Evolutionary conservation across 1,140 invertebrate species (phyloP).

Genomic region (Zaprionus tsacasi): DNA sequence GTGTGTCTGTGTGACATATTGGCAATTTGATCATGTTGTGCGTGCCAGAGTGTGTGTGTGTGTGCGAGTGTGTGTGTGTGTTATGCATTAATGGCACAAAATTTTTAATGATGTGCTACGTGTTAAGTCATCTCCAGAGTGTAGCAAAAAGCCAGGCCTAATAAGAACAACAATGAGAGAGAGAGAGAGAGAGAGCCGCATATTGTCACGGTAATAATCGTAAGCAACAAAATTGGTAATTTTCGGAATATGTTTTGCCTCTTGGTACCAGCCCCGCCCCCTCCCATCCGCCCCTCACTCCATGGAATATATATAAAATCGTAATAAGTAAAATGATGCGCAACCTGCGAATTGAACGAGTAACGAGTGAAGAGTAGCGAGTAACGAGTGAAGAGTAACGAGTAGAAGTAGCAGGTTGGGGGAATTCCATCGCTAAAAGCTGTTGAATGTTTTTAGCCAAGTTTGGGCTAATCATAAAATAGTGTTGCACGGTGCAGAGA

Average conservation of each 20-base stretch:
- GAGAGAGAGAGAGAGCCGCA: conserved; percentile 25
- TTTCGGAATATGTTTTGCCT: conserved; percentile 74
- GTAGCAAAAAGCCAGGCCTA: conserved; percentile 70
- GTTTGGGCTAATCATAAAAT: conserved; percentile 50
- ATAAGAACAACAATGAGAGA: conserved; percentile 40
- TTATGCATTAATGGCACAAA: conserved; percentile 80
- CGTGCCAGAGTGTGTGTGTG: conserved; percentile 55
- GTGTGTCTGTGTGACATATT: conserved; percentile 73
- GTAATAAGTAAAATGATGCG: conserved; percentile 79
- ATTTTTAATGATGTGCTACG: conserved; percentile 82
- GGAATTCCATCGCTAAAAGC: conserved; percentile 66
- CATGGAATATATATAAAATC: conserved; percentile 67
- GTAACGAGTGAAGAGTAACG: conserved; percentile 1
- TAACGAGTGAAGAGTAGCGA: conserved; percentile 18
- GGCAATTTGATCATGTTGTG: conserved; percentile 75
- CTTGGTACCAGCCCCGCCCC: conserved; percentile 2
- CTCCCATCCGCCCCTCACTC: background rate
- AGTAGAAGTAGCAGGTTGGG: background rate
- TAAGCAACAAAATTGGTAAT: conserved; percentile 82
- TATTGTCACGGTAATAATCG: conserved; percentile 79
- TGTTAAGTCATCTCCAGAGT: conserved; percentile 82
- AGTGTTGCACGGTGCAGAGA: conserved; percentile 38
- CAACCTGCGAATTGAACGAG: conserved; percentile 32
- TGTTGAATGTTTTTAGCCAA: conserved; percentile 56
- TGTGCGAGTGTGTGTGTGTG: conserved; percentile 60